Evolutionary conservation across 2,113 vertebrate species (phyloP), one percentile per base, ranked within the genome.

Genomic region (Galbula dea): DNA sequence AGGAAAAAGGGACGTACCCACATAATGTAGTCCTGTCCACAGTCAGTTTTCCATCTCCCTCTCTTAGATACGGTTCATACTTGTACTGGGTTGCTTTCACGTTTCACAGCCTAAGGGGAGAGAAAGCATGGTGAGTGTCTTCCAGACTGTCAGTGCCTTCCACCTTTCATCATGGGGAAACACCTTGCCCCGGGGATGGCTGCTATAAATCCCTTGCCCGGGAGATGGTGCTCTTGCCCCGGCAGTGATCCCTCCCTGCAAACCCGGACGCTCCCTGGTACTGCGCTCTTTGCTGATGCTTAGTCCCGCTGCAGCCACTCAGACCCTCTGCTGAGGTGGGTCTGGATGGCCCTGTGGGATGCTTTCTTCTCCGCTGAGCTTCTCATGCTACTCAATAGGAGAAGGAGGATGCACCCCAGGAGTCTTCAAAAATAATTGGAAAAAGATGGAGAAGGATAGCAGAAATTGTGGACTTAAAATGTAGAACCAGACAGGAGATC

Each of bases 201-300:
- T 83, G 91, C 87, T 57, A 52, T 82, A 36, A 88, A 77, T 37
- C 37, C 32, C 18, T 58, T 69, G 13, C 22, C 95, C 97, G 66
- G 91, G 68, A 96, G 97, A 89, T 97, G 96, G 96, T 82, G 95
- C 92, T 97, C 66, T 90, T 88, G 94, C 71, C 75, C 94, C 5
- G 85, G 62, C 15, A 77, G 89, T 88, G 54, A 67, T 21, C 29
- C n/a, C 16, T 80, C 17, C 26, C 51, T 4, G 21, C 41, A 1
- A 4, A 19, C 8, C 66, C 7, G 13, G 36, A 3, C n/a, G 0
- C 24, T 10, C 2, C 10, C 9, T 14, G 18, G 3, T 3, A 0
- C 61, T n/a, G 43, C 0, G 12, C 36, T 23, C 5, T 21, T 41
- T 3, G 76, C 8, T 3, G 76, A 2, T 22, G 76, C 73, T 81